Evolutionary conservation across 37 sponge, comb jelly and placozoan genomes (phyloP), one percentile per base, ranked within the genome.

Genomic region (Diacarnus erythraeanus): DNA sequence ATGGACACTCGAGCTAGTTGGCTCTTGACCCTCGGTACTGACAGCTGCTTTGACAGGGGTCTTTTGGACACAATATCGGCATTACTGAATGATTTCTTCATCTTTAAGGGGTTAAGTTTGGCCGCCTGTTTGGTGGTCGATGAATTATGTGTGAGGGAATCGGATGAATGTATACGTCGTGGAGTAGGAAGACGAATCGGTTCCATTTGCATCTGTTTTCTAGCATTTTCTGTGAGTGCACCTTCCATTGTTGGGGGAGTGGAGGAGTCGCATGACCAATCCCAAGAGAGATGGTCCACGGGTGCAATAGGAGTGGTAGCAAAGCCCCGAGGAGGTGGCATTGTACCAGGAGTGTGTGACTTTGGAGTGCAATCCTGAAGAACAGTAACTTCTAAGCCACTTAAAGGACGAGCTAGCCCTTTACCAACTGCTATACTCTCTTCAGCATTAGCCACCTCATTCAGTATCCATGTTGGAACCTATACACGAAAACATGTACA

Each of bases 391-490:
- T 74, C 57, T 18, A 76, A 36, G 41, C 61, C 34, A 76, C 23
- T 3, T 15, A 6, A 23, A 25, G 41, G n/a, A 35, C 41, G 38
- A 38, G 39, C 5, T 35, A 34, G 38, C 5, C 27, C 39, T 9
- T 34, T 68, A 2, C 37, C 37, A 3, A 17, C 8, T 26, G 38
- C 22, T 2, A 38, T n/a, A 37, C 9, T 5, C 22, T 18, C 27
- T 40, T 37, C 4, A 25, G 60, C 76, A 22, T 5, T 71, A 8
- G 65, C 77, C 20, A 76, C 8, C 22, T 84, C 84, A 2, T 76
- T 37, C 43, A 44, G 30, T 23, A 84, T 35, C 84, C 84, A 84
- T 1, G 77, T 68, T 3, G 84, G 84, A 58, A 84, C 74, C 84
- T 84, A 25, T 17, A 42, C 1, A 37, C 30, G 40, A 58, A 18